Evolutionary conservation across 2,113 vertebrate species (phyloP).

Genomic region (Oryzias curvinotus): DNA sequence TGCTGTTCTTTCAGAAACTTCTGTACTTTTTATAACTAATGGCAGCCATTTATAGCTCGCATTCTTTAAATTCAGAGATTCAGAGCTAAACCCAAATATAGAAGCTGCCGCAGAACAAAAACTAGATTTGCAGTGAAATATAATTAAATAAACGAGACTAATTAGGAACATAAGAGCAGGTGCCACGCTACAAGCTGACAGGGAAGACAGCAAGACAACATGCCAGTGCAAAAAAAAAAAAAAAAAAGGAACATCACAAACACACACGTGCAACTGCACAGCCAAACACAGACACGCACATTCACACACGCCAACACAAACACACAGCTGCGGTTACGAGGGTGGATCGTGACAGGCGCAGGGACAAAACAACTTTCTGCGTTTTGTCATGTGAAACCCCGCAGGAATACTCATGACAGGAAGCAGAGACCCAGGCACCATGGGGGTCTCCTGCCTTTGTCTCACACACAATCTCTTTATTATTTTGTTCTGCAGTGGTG

Average conservation of each 20-base stretch:
- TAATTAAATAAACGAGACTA: slow-evolving; percentile 92
- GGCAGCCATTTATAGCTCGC: neutral
- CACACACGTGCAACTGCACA: slow-evolving; percentile 41
- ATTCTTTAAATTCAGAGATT: slow-evolving; percentile 17
- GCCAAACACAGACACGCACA: slow-evolving; percentile 12
- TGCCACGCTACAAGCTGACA: slow-evolving; percentile 88
- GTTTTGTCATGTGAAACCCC: slow-evolving; percentile 89
- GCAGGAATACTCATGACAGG: slow-evolving; percentile 84
- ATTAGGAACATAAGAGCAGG: slow-evolving; percentile 92
- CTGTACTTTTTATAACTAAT: neutral
- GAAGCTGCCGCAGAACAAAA: slow-evolving; percentile 83
- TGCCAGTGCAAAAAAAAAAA: slow-evolving; percentile 71
- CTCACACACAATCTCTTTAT: slow-evolving; percentile 83
- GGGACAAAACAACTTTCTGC: slow-evolving; percentile 87
- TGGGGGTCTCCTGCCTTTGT: slow-evolving; percentile 83
- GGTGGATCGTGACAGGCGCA: slow-evolving; percentile 83
- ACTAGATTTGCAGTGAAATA: slow-evolving; percentile 83
- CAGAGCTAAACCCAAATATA: slow-evolving; percentile 76
- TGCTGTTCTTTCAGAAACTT: neutral
- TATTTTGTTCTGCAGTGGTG: slow-evolving; percentile 76
- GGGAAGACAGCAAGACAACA: slow-evolving; percentile 85
- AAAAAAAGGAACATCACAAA: slow-evolving; percentile 49
- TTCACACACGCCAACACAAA: slow-evolving; percentile 36
- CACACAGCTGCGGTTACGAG: slow-evolving; percentile 79
- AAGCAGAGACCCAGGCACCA: slow-evolving; percentile 81